Evolutionary conservation across 2,888 invertebrate genomes (phyloP).

Genomic region (Amaurobius ferox): DNA sequence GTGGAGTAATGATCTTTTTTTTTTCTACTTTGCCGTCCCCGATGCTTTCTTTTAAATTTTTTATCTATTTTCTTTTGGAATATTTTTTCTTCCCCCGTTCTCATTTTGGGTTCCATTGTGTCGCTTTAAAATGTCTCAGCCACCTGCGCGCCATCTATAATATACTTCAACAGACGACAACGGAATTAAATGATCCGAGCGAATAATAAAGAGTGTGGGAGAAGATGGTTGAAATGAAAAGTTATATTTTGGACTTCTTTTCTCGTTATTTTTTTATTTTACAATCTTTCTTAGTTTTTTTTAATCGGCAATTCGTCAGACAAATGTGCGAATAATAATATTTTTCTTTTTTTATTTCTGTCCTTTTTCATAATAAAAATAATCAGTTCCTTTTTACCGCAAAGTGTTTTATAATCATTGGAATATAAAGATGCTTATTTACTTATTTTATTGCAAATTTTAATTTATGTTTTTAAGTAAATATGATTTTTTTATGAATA

Average conservation of each 20-base stretch:
- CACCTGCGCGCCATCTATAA: conserved; percentile 72
- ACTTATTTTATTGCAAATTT: no score
- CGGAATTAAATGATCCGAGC: conserved; percentile 69
- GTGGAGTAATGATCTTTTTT: conserved; percentile 71
- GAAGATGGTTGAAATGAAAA: conserved; percentile 38
- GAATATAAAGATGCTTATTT: no score
- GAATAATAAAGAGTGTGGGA: conserved; percentile 58
- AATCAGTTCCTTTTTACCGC: neutral
- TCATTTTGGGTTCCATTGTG: conserved; percentile 71
- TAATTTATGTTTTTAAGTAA: no score
- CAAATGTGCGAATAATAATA: conserved; percentile 36
- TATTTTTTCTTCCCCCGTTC: conserved; percentile 28
- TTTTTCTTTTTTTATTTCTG: conserved; percentile 10
- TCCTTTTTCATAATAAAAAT: neutral
- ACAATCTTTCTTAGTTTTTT: no score
- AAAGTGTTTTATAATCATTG: no score
- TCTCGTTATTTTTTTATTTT: no score
- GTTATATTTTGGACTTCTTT: conserved; percentile 37
- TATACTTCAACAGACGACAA: conserved; percentile 69
- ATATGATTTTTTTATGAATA: no score
- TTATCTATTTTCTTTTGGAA: conserved; percentile 9
- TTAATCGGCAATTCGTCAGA: neutral
- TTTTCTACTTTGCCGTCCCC: neutral
- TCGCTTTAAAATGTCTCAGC: conserved; percentile 69
- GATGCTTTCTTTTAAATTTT: conserved; percentile 49